Percentiles rank a stretch among this genome's conserved stretches.
phyloP scores from a whole-genome alignment of 2,888 invertebrate genomes.

The Stenotaenia linearis region DNA sequence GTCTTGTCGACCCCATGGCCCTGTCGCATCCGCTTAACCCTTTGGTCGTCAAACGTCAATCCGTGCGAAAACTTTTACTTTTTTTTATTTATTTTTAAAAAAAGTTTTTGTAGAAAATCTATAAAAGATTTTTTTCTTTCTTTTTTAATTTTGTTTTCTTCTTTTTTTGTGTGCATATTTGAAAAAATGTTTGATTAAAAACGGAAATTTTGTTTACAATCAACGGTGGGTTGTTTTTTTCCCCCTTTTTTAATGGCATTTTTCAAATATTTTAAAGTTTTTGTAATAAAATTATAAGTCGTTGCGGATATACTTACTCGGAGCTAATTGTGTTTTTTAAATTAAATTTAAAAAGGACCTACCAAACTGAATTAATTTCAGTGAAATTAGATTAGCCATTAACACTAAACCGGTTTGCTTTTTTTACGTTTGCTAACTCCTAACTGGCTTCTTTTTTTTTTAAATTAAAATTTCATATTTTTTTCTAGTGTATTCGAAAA shows the following conservation, averaged over 20 bases:
- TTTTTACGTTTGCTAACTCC: background rate
- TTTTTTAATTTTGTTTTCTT: background rate
- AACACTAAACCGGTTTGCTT: background rate
- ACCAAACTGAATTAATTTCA: background rate
- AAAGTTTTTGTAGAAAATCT: background rate
- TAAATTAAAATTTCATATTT: background rate
- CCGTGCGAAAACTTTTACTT: background rate
- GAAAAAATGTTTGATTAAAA: background rate
- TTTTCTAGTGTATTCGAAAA: background rate
- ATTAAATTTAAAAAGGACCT: constrained; percentile 8
- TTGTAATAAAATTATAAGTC: background rate
- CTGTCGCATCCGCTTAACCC: constrained; percentile 13
- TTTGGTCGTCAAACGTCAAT: constrained; percentile 3
- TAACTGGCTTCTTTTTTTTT: background rate
- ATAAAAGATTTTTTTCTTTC: background rate
- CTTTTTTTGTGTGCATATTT: background rate
- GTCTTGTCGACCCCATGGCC: background rate
- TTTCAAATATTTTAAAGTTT: background rate
- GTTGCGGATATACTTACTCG: background rate
- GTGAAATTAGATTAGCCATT: background rate
- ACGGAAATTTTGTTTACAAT: background rate
- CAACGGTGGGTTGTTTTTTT: background rate
- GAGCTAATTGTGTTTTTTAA: background rate
- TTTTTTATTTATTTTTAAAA: background rate
- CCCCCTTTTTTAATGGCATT: background rate